Evolutionary conservation across 2,797 vertebrate genomes (phyloP).

Genomic region (Alosa sapidissima): DNA sequence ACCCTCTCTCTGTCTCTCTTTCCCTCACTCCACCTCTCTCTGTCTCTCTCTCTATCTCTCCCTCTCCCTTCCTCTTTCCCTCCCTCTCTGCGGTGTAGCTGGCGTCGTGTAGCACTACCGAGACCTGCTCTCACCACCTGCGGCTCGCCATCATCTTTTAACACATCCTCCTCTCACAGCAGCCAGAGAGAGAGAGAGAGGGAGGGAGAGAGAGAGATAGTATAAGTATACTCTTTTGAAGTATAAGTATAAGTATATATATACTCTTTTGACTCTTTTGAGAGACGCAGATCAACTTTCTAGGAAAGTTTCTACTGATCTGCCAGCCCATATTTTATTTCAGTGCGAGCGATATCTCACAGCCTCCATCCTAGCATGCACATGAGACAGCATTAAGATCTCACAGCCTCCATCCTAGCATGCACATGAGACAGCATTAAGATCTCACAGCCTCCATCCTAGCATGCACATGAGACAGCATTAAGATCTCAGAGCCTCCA

Average conservation of each 20-base stretch:
- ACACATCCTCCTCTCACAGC: not conserved
- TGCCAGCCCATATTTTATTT: not conserved
- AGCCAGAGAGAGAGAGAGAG: not conserved
- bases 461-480: not conserved
- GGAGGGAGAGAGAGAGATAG: not conserved
- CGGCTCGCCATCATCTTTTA: not conserved
- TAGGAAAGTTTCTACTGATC: not conserved
- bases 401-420: not conserved
- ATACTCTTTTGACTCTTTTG: too few relatives aligned
- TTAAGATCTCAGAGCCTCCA: not conserved
- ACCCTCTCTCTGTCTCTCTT: not conserved
- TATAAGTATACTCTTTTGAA: too few relatives aligned
- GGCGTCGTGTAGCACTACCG: not conserved
- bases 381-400: not conserved
- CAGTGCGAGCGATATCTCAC: not conserved
- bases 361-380: not conserved
- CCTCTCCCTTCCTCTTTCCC: not conserved
- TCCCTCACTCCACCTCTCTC: not conserved
- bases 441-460: not conserved
- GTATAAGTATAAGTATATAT: too few relatives aligned
- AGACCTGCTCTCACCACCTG: not conserved
- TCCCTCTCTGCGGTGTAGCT: not conserved
- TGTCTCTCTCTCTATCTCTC: constrained; percentile 8
- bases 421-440: not conserved
- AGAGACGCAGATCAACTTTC: not conserved